Base-by-base conservation (phyloP, 2,113 vertebrate species). In the Todiramphus saurophagus region DNA sequence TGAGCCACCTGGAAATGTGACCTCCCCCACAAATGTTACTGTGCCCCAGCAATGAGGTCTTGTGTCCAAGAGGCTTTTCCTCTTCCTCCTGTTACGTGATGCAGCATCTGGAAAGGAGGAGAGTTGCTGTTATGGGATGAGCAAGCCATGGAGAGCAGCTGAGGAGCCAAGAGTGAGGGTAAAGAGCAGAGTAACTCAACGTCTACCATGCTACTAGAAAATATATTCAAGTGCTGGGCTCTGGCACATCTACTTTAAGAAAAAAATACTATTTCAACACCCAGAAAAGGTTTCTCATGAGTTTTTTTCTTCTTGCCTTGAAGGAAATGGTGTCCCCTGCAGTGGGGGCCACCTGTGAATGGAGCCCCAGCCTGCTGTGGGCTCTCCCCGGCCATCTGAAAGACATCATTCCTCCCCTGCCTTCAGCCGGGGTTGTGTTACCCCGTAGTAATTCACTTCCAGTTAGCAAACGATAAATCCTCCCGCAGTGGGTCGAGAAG, bases 401-500 rank as follows among this genome's bases (percentile, higher is more conserved):
- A 81, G 43, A 24, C 70, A 59, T 75, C 72, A 28, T 7, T 28
- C 83, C 77, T 25, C 53, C 69, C 62, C 33, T 3, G 62, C 62
- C 1, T 58, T 33, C 60, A 28, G 5, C 72, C 1, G 2, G 90
- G 94, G 4, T 59, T 79, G 74, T 31, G 66, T 94, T 76, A 89
- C 94, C 51, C 87, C n/a, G n/a, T 5, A 44, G 66, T 56, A 67
- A 94, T 86, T 93, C 72, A 19, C 85, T 86, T 9, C 5, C 60
- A 48, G 64, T 56, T 68, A 81, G 31, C 92, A 72, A 93, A 89
- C 5, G 3, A 93, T 92, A 96, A 95, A 93, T 96, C 93, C 62
- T 72, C 2, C 7, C 6, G 13, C 78, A 43, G 60, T 67, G 28
- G 82, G 64, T 56, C 30, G 85, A 84, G 95, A 94, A 90, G 83